These are phyloP conservation scores for Myotis brandtii DNA, from an alignment of 2,113 vertebrate genomes.

Conservation along the genomic window DNA sequence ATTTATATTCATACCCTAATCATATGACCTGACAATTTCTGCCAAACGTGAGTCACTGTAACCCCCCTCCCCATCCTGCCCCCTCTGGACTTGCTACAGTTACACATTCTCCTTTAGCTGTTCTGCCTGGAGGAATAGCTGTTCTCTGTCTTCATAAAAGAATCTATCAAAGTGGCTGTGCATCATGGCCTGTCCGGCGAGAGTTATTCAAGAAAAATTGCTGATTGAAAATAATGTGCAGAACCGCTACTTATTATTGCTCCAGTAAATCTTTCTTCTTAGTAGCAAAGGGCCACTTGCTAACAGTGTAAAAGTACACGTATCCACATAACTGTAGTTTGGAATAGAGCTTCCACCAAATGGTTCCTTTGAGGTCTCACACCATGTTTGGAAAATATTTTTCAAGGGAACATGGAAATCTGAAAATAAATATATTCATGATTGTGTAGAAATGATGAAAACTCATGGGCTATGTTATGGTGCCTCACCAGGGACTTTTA, in stretches of 20 bases:
- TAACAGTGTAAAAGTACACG: neutral
- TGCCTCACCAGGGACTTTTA: neutral
- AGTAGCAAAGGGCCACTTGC: neutral
- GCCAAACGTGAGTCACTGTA: neutral
- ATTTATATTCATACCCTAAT: neutral
- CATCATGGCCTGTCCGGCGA: neutral
- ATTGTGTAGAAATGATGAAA: neutral
- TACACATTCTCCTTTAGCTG: neutral
- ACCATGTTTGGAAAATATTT: constrained; percentile 20
- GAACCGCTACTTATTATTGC: neutral
- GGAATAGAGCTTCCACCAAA: neutral
- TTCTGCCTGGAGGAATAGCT: neutral
- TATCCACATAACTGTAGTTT: neutral
- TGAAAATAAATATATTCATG: constrained; percentile 22
- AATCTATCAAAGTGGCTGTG: neutral
- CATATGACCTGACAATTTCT: neutral
- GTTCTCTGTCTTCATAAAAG: constrained; percentile 11
- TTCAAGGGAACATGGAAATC: neutral
- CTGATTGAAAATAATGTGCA: constrained; percentile 53
- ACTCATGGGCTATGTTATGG: neutral
- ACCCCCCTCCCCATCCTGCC: neutral
- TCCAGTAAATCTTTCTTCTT: constrained; percentile 34
- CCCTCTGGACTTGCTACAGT: neutral
- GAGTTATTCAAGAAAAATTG: constrained; percentile 37
- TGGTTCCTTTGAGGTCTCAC: neutral